Evolutionary conservation across 1,140 invertebrate genomes (phyloP).

Genomic region (Hormaphis cornu): DNA sequence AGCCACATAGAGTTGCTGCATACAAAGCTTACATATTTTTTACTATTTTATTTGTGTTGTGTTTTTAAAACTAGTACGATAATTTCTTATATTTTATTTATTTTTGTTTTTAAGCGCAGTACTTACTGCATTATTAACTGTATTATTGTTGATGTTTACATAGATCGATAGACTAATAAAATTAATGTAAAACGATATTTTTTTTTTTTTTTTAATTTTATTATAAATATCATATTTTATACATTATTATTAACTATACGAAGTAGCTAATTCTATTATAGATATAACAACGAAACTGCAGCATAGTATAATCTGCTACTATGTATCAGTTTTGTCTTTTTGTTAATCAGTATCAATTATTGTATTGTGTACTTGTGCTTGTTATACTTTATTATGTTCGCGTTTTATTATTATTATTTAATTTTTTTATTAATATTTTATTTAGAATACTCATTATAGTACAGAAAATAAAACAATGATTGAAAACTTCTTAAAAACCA

Average conservation of each 20-base stretch:
- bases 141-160: constrained; percentile 12
- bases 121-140: neutral
- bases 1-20: neutral
- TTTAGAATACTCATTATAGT: constrained; percentile 4
- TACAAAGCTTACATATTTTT: constrained; percentile 17
- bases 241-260: neutral
- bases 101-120: neutral
- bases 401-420: constrained; percentile 13
- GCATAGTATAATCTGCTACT: too few relatives aligned
- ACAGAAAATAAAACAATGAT: constrained; percentile 12
- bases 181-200: neutral
- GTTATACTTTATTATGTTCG: constrained; percentile 23
- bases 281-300: neutral
- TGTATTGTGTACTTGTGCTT: constrained; percentile 2
- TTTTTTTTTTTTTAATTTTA: neutral
- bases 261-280: neutral
- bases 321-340: constrained; percentile 3
- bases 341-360: constrained; percentile 26
- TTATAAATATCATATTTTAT: neutral
- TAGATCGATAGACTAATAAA: constrained; percentile 8
- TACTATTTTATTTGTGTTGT: neutral
- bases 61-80: constrained; percentile 2
- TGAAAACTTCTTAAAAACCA: constrained; percentile 14
- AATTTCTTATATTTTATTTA: neutral
- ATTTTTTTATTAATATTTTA: constrained; percentile 21